Conservation (phyloP, 2,888 invertebrate genomes). For the Loripinus fragilis region DNA sequence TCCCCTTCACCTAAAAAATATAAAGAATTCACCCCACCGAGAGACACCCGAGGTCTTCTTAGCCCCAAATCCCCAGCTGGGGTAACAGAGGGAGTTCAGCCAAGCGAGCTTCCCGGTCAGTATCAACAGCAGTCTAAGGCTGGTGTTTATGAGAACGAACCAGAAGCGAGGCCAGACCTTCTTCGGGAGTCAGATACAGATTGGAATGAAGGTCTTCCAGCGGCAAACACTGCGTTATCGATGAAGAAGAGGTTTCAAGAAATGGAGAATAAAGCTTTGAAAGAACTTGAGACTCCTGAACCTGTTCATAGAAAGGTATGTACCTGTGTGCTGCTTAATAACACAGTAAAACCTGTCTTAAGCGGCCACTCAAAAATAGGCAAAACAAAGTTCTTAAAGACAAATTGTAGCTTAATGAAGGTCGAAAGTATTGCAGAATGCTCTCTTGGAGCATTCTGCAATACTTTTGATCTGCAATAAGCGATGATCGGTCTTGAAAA, state of each 20-base stretch:
- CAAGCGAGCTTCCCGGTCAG: constrained; percentile 75
- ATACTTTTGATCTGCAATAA: no score
- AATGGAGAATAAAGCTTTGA: constrained; percentile 85
- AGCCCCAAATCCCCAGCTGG: constrained; percentile 73
- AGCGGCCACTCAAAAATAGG: no score
- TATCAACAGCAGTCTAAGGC: constrained; percentile 69
- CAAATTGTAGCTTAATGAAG: no score
- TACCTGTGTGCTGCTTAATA: not conserved
- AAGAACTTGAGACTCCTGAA: constrained; percentile 64
- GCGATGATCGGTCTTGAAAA: no score
- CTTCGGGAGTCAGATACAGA: constrained; percentile 83
- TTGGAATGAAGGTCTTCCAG: constrained; percentile 81
- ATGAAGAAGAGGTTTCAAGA: constrained; percentile 94
- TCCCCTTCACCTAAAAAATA: constrained; percentile 64
- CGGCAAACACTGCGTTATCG: constrained; percentile 90
- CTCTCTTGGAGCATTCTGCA: no score
- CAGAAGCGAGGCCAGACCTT: constrained; percentile 80
- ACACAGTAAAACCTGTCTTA: no score
- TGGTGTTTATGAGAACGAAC: constrained; percentile 76
- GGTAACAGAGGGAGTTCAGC: constrained; percentile 71
- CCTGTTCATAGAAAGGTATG: constrained; percentile 72
- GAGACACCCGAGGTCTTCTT: constrained; percentile 64
- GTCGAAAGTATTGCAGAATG: no score
- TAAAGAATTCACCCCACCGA: constrained; percentile 78
- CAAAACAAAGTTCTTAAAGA: no score